Evolutionary conservation across 1,140 invertebrate genomes (phyloP), one percentile per base, ranked within the genome.

Genomic region (Acromyrmex heyeri): DNA sequence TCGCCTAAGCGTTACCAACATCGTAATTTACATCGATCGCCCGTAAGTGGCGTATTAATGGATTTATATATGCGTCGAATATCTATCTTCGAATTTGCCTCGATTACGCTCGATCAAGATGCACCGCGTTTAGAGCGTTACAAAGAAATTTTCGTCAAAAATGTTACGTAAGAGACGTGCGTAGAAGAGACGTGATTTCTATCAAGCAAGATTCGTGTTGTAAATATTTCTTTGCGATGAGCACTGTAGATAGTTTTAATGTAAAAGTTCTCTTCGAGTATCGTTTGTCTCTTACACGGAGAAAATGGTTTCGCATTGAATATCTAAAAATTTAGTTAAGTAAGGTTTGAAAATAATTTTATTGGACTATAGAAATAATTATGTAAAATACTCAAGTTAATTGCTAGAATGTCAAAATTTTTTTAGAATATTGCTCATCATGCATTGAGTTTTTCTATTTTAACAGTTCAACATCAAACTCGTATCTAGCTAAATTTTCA

Each of bases 1-100:
- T 50, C 86, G 59, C 69, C 82, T 61, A 57, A 55, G 57, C 75
- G 73, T 86, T 88, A 69, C 48, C 82, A 73, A 72, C 72, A 14
- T 72, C 78, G 90, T 93, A 89, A 89, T 91, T 92, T 91, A 89
- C 88, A 77, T 86, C 87, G 90, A 88, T 90, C 64, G 87, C 62
- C 83, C 53, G 27, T 85, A 90, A 90, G 87, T 73, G 79, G 44
- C 50, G 61, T 44, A 62, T 30, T 79, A 72, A 69, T 70, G 64
- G 38, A 78, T 69, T 86, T 70, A 89, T 65, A 59, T 34, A 73
- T 24, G 34, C 61, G 48, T 65, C 59, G 21, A 65, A 34, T 34
- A 34, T 44, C n/a, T 38, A 65, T 44, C 34, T 50, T 62, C 27
- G 57, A 64, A 85, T 55, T 76, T 50, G 70, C 79, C 53, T 61